Evolutionary conservation across 2,113 vertebrate genomes (phyloP).

Genomic region (Oreochromis tanganicae): DNA sequence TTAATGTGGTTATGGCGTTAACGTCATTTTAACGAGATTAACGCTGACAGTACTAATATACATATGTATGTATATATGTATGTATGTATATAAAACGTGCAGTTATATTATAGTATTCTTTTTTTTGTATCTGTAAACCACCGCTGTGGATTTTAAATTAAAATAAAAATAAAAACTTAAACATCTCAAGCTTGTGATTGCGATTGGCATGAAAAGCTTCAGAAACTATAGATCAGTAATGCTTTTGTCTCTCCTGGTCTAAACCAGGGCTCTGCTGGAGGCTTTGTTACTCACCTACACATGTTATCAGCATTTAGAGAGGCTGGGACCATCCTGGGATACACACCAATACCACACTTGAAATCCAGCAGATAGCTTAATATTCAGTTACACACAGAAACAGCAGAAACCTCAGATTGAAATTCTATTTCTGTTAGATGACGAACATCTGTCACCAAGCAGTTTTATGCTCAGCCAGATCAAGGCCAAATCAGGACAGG

Average conservation of each 20-base stretch:
- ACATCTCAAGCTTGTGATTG: background rate
- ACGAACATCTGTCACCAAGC: background rate
- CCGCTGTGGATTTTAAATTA: background rate
- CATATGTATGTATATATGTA: too few species aligned
- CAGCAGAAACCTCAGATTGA: conserved; percentile 18
- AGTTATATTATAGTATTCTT: background rate
- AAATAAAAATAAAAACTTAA: background rate
- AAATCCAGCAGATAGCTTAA: background rate
- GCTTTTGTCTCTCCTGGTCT: conserved; percentile 14
- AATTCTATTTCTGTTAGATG: conserved; percentile 23
- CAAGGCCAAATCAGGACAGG: background rate
- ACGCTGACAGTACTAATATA: too few species aligned
- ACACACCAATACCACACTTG: background rate
- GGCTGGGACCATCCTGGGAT: conserved; percentile 29
- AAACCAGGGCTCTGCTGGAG: background rate
- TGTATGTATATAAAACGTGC: too few species aligned
- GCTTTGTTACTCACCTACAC: background rate
- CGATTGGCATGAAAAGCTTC: background rate
- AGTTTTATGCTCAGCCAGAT: background rate
- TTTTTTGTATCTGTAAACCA: background rate
- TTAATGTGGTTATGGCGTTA: too few species aligned
- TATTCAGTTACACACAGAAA: conserved; percentile 4
- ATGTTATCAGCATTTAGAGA: conserved; percentile 59
- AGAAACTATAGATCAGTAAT: background rate
- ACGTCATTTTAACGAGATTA: too few species aligned